Conservation (phyloP, 2,797 vertebrate genomes). For the Cryptoprocta ferox region DNA sequence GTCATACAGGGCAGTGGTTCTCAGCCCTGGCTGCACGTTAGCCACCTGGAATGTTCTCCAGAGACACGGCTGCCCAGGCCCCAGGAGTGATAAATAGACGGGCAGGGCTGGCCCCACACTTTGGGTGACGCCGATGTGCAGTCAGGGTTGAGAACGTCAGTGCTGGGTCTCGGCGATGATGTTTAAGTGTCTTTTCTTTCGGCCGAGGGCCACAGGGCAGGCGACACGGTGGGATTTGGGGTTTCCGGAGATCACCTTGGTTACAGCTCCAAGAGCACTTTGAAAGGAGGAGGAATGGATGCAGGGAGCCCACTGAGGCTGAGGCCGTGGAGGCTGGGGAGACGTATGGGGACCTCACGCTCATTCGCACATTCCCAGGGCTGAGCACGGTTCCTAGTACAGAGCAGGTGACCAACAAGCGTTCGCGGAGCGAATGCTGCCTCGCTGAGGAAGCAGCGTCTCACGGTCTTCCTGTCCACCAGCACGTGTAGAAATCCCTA, state of each 20-base stretch:
- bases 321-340: background rate
- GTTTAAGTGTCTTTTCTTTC: background rate
- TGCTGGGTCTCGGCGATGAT: no score
- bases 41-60: background rate
- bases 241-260: background rate
- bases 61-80: background rate
- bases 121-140: no score
- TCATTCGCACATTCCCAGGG: background rate
- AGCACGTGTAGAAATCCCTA: background rate
- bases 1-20: no score
- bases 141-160: no score
- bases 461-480: background rate
- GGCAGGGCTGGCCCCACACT: no score
- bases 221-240: no score
- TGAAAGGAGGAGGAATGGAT: background rate
- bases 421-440: background rate
- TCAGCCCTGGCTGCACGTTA: background rate
- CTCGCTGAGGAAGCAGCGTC: background rate
- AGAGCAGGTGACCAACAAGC: background rate
- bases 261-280: background rate
- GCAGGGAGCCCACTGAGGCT: no score
- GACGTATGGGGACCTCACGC: fast-evolving
- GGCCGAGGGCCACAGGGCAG: background rate
- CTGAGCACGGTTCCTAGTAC: fast-evolving
- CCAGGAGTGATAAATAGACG: no score